Evolutionary conservation across 2,797 vertebrate genomes (phyloP).

Genomic region (Denticeps clupeoides): DNA sequence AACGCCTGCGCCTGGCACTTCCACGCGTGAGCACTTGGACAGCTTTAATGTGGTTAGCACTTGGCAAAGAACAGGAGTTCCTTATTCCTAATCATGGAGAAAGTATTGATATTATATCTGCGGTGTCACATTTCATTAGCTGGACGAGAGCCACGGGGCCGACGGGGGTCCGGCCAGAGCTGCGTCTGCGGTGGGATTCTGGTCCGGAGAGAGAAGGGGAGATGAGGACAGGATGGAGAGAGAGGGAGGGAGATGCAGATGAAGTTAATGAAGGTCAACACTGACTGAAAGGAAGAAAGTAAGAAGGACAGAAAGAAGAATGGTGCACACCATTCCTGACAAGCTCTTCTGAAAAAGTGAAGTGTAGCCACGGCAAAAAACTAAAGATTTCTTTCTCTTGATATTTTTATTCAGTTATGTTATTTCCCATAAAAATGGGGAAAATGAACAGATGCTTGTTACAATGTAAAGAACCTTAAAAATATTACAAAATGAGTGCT

Average conservation of each 20-base stretch:
- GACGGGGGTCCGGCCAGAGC: too few species aligned
- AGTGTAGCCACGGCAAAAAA: too few species aligned
- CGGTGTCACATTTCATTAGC: constrained; percentile 80
- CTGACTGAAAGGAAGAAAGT: not conserved
- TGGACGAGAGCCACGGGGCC: constrained; percentile 43
- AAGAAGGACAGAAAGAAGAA: constrained; percentile 2
- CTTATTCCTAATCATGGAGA: constrained; percentile 83
- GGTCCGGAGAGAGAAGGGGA: not conserved
- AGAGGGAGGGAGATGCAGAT: not conserved
- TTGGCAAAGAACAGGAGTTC: constrained; percentile 62
- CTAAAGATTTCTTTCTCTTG: too few species aligned
- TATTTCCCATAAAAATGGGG: too few species aligned
- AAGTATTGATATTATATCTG: constrained; percentile 84
- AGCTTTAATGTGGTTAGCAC: constrained; percentile 60
- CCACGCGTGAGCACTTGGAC: constrained; percentile 32
- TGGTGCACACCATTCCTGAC: too few species aligned
- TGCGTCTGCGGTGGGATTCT: not conserved
- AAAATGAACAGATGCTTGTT: too few species aligned
- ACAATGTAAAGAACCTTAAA: too few species aligned
- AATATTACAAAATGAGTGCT: too few species aligned
- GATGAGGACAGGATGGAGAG: not conserved
- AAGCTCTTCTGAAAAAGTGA: too few species aligned
- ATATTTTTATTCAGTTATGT: too few species aligned
- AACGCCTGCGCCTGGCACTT: constrained; percentile 40
- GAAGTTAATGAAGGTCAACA: not conserved